Evolutionary conservation across 2,113 vertebrate genomes (phyloP).

Genomic region (Catharus bicknelli): DNA sequence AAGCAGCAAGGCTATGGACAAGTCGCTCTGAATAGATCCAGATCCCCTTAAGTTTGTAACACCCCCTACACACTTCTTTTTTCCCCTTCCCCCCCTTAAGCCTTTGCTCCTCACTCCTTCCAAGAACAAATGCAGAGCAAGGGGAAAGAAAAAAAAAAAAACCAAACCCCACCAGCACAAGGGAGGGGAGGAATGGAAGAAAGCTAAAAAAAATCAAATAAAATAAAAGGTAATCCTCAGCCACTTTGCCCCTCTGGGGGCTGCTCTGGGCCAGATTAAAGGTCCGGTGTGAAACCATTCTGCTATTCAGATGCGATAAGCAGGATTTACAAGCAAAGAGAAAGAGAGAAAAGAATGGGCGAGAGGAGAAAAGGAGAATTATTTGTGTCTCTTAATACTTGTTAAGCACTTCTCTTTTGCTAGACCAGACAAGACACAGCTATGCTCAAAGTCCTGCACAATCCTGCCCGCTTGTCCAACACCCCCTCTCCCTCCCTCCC

Average conservation of each 20-base stretch:
- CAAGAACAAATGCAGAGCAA: slow-evolving; percentile 87
- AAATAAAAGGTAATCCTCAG: slow-evolving; percentile 83
- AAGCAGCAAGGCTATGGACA: slow-evolving; percentile 86
- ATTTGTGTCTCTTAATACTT: slow-evolving; percentile 83
- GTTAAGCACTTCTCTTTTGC: slow-evolving; percentile 82
- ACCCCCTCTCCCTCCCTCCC: not conserved
- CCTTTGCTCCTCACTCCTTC: slow-evolving; percentile 79
- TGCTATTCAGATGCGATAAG: slow-evolving; percentile 82
- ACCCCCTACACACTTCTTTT: slow-evolving; percentile 65
- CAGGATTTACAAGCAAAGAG: slow-evolving; percentile 84
- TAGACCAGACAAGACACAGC: slow-evolving; percentile 76
- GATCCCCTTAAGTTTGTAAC: slow-evolving; percentile 91
- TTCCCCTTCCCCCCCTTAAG: slow-evolving; percentile 67
- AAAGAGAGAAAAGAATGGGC: slow-evolving; percentile 76
- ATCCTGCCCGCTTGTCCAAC: slow-evolving; percentile 49
- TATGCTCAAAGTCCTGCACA: slow-evolving; percentile 68
- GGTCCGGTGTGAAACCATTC: slow-evolving; percentile 78
- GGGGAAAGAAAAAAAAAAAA: not conserved
- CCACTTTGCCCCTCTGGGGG: slow-evolving; percentile 80
- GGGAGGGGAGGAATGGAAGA: slow-evolving; percentile 67
- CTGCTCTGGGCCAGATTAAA: slow-evolving; percentile 81
- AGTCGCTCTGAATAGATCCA: slow-evolving; percentile 92
- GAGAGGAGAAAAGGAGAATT: slow-evolving; percentile 81
- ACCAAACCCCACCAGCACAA: not conserved
- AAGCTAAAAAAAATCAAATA: slow-evolving; percentile 70